These are phyloP conservation scores for Netelia melanura DNA, from an alignment of 2,888 invertebrate genomes.

Conservation along the genomic window DNA sequence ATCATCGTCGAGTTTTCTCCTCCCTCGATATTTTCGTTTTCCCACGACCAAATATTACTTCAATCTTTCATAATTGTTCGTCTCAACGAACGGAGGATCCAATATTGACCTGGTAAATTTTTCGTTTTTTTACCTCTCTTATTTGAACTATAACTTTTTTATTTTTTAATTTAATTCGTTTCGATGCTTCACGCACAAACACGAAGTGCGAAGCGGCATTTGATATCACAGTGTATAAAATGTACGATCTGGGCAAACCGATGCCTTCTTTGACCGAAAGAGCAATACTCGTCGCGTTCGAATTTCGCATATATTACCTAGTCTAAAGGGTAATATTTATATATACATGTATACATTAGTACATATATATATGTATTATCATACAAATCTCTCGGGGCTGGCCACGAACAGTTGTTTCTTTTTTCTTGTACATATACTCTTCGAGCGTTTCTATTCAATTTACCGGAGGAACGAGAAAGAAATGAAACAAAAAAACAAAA, in stretches of 20 bases:
- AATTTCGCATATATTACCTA: slow-evolving; percentile 49
- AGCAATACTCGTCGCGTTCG: slow-evolving; percentile 35
- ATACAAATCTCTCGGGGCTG: slow-evolving; percentile 66
- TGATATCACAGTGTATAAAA: slow-evolving; percentile 19
- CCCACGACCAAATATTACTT: not conserved
- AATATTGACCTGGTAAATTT: not conserved
- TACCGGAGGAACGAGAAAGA: slow-evolving; percentile 52
- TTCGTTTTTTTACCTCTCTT: not conserved
- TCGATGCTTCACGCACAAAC: slow-evolving; percentile 63
- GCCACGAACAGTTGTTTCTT: slow-evolving; percentile 52
- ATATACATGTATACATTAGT: slow-evolving; percentile 44
- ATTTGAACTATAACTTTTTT: not conserved
- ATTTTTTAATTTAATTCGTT: slow-evolving; percentile 12
- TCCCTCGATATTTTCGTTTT: not conserved
- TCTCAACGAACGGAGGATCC: slow-evolving; percentile 34
- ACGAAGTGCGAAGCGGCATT: slow-evolving; percentile 38
- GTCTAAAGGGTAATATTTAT: slow-evolving; percentile 35
- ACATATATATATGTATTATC: slow-evolving; percentile 50
- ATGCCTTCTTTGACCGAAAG: not conserved
- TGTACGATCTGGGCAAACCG: slow-evolving; percentile 9
- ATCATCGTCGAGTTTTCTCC: not conserved
- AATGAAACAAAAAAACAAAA: slow-evolving; percentile 14
- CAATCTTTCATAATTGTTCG: slow-evolving; percentile 3
- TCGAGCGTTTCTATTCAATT: slow-evolving; percentile 57
- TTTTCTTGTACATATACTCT: slow-evolving; percentile 51